These are phyloP conservation scores for Synanceia verrucosa DNA, from an alignment of 2,797 vertebrate species.

Conservation along the genomic window DNA sequence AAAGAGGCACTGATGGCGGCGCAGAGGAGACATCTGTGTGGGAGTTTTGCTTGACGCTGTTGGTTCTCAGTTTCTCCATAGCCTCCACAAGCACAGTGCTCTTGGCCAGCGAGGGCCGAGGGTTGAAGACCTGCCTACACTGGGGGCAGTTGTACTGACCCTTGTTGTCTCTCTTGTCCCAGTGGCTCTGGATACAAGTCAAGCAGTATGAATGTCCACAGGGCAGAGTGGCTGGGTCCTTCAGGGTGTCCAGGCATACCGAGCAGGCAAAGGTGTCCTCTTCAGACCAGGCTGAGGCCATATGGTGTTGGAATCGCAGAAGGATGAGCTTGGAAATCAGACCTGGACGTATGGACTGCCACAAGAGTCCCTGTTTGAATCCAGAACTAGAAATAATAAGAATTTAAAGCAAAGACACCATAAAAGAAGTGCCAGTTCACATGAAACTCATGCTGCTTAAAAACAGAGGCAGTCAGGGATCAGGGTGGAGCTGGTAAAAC, in stretches of 20 bases:
- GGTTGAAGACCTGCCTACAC: slow-evolving; percentile 80
- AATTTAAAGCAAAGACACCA: neutral
- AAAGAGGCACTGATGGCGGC: slow-evolving; percentile 56
- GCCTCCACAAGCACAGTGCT: slow-evolving; percentile 81
- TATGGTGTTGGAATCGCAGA: neutral
- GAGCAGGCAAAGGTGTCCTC: slow-evolving; percentile 82
- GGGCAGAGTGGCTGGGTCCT: slow-evolving; percentile 81
- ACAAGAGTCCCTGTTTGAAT: neutral
- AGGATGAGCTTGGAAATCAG: neutral
- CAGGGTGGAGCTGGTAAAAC: slow-evolving; percentile 71
- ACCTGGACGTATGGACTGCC: neutral
- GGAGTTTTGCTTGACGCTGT: slow-evolving; percentile 43
- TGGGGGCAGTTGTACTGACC: slow-evolving; percentile 81
- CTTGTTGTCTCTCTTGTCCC: slow-evolving; percentile 71
- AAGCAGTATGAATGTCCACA: slow-evolving; percentile 87
- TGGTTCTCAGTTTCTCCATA: slow-evolving; percentile 80
- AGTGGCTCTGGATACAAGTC: slow-evolving; percentile 81
- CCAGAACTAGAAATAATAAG: neutral
- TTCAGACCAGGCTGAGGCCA: slow-evolving; percentile 77
- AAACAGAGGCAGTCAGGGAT: slow-evolving; percentile 30
- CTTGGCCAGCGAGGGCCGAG: slow-evolving; percentile 78
- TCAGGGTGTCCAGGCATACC: slow-evolving; percentile 82
- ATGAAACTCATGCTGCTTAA: slow-evolving; percentile 55
- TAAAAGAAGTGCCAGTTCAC: slow-evolving; percentile 43
- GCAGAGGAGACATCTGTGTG: slow-evolving; percentile 26